Base-by-base conservation (phyloP, 1,140 invertebrate genomes). In the Drosophila santomea region DNA sequence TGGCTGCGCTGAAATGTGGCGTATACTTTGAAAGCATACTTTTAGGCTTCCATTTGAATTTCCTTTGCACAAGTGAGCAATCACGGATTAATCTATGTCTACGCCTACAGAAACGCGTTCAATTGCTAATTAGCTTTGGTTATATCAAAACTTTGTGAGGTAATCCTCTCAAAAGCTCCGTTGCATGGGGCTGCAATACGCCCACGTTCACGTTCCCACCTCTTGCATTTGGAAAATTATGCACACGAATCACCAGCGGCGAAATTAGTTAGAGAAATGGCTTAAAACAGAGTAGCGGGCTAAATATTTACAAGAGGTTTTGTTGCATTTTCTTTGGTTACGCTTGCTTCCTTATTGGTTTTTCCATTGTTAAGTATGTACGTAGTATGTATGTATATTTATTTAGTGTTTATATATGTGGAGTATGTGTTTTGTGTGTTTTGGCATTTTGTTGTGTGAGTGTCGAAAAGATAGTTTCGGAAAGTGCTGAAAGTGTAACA, bases 401-500 rank as follows among this genome's bases (percentile, higher is more conserved):
- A 39, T 32, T 32, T 32, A 12, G 14, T 39, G 3, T 39, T 4
- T 48, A 17, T 64, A 20, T 36, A 45, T 78, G 71, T 80, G 20
- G 8, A 52, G 23, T 66, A 32, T 79, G 28, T 80, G 36, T 48
- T 57, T 28, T 68, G 35, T 32, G 39, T 44, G 64, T 48, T 45
- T 45, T 44, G 28, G 28, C 28, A 32, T 77, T 36, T 72, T 58
- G 54, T 50, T 20, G 47, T 11, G 47, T 67, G 54, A 63, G 57
- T 80, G 52, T 82, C 48, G 61, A 86, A 86, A 88, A 88, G 66
- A 86, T 86, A 86, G 82, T 88, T 78, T 81, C 75, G 80, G 79
- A 88, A 86, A 83, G 83, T 86, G 83, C 83, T 86, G 88, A 88
- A 89, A 83, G 85, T 82, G 79, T 88, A 82, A 72, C 52, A 86